Base-by-base conservation (phyloP, 2,113 vertebrate genomes). In the Leptocoma aspasia region DNA sequence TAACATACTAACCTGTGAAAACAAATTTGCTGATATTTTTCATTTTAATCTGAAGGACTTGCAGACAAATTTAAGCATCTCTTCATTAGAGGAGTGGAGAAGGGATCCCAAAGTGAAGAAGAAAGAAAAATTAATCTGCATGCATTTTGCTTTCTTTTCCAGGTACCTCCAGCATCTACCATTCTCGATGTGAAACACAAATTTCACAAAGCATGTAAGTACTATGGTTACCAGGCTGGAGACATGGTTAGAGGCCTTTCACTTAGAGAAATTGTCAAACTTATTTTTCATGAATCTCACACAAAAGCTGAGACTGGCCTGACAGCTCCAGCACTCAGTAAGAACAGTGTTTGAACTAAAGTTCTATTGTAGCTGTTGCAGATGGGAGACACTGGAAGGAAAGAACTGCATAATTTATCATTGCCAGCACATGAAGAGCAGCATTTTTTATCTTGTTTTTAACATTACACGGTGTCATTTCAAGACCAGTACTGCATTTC, bases 141-240 rank as follows among this genome's bases (percentile, higher is more conserved):
- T 78, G 15, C 21, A 6, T 93, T 94, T 89, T 90, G 8, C 49
- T 96, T 82, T 86, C 20, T 52, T 79, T 98, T 96, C 63, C 94
- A 98, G 99, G 96, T 99, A 54, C 92, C 96, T 81, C 98, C 98
- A 93, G 96, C 96, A 52, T 98, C 98, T 84, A 98, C 98, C 11
- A 89, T 98, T 93, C 98, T 98, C 65, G 98, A 99, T 86, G 96
- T 98, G 90, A 98, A 98, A 85, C 97, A 98, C 94, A 98, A 98
- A 96, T 98, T 98, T 95, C 96, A 98, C 82, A 98, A 98, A 98
- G 75, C 95, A 65, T 98, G 98, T 98, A 96, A 98, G 98, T 98
- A 96, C 82, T 70, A 9, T 1, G 22, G 33, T 45, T 56, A 44
- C 31, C 60, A 77, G 56, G 44, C 56, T 91, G 33, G 22, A 88